Evolutionary conservation across 1,140 invertebrate species (phyloP).

Genomic region (Solenopsis fugax): DNA sequence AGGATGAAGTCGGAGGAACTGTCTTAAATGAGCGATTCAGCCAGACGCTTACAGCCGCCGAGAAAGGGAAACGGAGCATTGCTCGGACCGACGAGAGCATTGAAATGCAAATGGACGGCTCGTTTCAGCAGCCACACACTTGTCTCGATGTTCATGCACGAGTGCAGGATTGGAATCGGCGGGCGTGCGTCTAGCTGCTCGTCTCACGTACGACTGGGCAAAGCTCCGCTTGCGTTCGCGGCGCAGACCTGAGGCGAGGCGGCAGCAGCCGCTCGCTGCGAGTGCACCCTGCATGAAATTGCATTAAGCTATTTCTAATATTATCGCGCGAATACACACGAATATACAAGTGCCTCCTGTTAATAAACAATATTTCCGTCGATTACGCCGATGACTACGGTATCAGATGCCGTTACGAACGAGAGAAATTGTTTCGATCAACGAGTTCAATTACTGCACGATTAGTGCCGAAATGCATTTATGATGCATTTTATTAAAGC

Average conservation of each 20-base stretch:
- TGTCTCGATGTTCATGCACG: conserved; percentile 52
- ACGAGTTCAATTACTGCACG: conserved; percentile 42
- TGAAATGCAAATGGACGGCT: conserved; percentile 79
- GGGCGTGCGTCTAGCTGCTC: conserved; percentile 64
- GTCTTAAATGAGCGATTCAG: conserved; percentile 71
- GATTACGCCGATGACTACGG: conserved; percentile 16
- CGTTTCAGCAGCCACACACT: conserved; percentile 38
- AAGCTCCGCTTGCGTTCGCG: conserved; percentile 21
- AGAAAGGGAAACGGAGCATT: conserved; percentile 71
- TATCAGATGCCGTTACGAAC: conserved; percentile 9
- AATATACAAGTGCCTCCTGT: conserved; percentile 27
- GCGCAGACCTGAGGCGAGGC: conserved; percentile 32
- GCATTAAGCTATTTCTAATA: conserved; percentile 46
- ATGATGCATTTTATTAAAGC: conserved; percentile 62
- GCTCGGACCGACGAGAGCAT: conserved; percentile 77
- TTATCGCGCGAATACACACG: background rate
- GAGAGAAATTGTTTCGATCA: conserved; percentile 43
- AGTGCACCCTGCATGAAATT: conserved; percentile 37
- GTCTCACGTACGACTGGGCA: conserved; percentile 61
- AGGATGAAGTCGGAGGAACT: conserved; percentile 44
- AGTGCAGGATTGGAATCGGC: conserved; percentile 43
- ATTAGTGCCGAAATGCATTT: conserved; percentile 55
- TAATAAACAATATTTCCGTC: conserved; percentile 44
- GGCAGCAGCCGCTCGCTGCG: conserved; percentile 25
- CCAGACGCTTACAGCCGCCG: conserved; percentile 59